Evolutionary conservation across 2,797 vertebrate genomes (phyloP), one percentile per base, ranked within the genome.

Genomic region (Pteropus rufus): DNA sequence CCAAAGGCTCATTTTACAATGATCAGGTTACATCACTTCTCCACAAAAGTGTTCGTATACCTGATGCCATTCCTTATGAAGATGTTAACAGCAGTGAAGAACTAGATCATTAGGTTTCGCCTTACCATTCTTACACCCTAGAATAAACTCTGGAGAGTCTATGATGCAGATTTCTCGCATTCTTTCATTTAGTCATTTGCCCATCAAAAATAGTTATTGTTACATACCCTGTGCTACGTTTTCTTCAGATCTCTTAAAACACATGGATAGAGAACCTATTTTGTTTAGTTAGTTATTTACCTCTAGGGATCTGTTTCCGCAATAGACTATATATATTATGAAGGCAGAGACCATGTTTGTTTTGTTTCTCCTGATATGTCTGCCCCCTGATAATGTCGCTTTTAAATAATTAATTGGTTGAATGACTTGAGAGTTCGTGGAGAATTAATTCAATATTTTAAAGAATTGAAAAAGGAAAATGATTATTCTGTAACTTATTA

Each of bases 391-490:
- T 82, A 65, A 3, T 72, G 36, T 81, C 56, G 65, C 67, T 94
- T 83, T 76, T 75, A 90, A 85, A 26, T 39, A 81, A 92, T 94
- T 93, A 89, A 5, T 34, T 85, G 15, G 86, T 73, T 84, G 41
- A 93, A 91, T 94, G 46, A 67, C 41, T 82, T 16, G n/a, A 58
- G 3, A 44, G 36, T 24, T 41, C 1, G 10, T 80, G 9, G 62
- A 67, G 24, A 94, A 69, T 85, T 88, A 65, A 70, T n/a, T 96
- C 60, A 81, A 70, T 92, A 83, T 76, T 49, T 79, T 92, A 92
- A 92, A 72, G 19, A 90, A 54, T 41, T 93, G 21, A 31, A 69
- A 85, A 96, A 75, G 11, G 3, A 60, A 65, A 80, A 56, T 0
- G 72, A 5, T 54, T 94, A 73, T 84, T 80, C 29, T 94, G 3